phyloP scores from a whole-genome alignment of 2,113 vertebrate species.

The Leptodactylus fuscus region DNA sequence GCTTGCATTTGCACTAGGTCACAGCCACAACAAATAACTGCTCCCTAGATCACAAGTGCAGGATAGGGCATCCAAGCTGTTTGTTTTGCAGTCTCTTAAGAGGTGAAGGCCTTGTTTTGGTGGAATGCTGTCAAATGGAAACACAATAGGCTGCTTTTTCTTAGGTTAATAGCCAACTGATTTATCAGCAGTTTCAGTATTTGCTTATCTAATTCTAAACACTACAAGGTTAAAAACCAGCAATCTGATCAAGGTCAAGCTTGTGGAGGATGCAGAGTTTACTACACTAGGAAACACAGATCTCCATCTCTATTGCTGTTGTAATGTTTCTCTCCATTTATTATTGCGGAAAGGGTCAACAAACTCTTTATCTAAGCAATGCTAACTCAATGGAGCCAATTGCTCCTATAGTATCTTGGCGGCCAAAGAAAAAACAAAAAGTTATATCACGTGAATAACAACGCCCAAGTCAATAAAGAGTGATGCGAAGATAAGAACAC shows the following conservation, averaged over 20 bases:
- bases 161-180: slow-evolving; percentile 37
- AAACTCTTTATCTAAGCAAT: background rate
- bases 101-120: background rate
- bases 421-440: background rate
- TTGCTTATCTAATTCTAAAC: slow-evolving; percentile 13
- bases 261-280: background rate
- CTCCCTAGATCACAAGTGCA: too few species aligned
- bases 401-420: too few species aligned
- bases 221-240: slow-evolving; percentile 1
- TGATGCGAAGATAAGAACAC: background rate
- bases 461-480: slow-evolving; percentile 1
- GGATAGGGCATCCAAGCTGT: too few species aligned
- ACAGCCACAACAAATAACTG: too few species aligned
- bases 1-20: too few species aligned
- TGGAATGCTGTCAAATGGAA: background rate
- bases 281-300: background rate
- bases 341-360: background rate
- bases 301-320: background rate
- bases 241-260: slow-evolving; percentile 20
- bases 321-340: background rate
- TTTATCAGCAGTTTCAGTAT: slow-evolving; percentile 35
- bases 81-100: too few species aligned
- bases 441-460: background rate
- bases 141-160: background rate
- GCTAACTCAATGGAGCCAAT: background rate